Base-by-base conservation (phyloP, 2,888 invertebrate genomes). In the Tenodera sinensis region DNA sequence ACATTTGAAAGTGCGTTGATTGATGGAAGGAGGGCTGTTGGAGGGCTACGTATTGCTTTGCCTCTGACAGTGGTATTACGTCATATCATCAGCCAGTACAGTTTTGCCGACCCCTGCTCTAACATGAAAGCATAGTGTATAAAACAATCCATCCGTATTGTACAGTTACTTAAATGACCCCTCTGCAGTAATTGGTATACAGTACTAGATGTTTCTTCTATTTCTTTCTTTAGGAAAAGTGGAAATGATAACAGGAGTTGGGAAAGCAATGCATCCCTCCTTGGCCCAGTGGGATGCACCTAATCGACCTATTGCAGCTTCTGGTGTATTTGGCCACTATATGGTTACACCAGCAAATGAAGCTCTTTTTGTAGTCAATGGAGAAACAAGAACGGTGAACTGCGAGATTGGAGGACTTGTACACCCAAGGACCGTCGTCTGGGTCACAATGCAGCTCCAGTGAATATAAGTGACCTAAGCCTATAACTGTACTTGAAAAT, bases 231-330 rank as follows among this genome's bases (percentile, higher is more conserved):
- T 93, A 95, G 96, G 96, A 30, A 96, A 96, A 94, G 96, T 97
- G 83, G 96, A 96, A 92, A 96, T 96, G 94, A 96, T 97, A 91
- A 96, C 96, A 83, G 96, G 97, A 90, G 95, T 96, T 87, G 96
- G 96, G 15, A 94, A 94, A 91, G 95, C 96, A 20, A 94, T 95
- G 93, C 93, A 95, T 27, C 92, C 94, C 15, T 93, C 93, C 90
- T 92, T 95, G 89, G 94, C 95, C 88, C 94, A 95, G 92, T 96
- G 96, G 96, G 95, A 94, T 89, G 95, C 95, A 92, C 95, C 96
- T 27, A 95, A 95, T 92, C 94, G 96, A 91, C 95, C 95, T 85
- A 96, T 96, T 91, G 95, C 95, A 90, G 95, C 95, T 90, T 96
- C 96, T 91, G 96, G 96, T 90, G 93, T 96, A 87, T 96, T 96